Conservation (phyloP, 2,888 invertebrate genomes). For the Synanthedon myopaeformis region DNA sequence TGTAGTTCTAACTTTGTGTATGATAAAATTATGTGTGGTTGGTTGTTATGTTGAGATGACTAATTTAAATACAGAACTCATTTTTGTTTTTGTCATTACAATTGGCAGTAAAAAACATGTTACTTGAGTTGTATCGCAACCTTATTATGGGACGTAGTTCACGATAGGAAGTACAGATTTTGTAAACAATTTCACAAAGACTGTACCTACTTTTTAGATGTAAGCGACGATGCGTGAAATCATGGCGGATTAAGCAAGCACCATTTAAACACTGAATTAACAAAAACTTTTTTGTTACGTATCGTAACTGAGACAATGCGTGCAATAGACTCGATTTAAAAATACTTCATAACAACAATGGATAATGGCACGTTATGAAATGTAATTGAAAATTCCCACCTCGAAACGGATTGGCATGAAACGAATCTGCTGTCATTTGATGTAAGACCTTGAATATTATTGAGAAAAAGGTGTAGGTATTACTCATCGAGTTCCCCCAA, state of each 20-base stretch:
- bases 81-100: no score
- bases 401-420: conserved; percentile 15
- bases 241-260: conserved; percentile 9
- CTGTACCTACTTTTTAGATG: conserved; percentile 7
- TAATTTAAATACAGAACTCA: no score
- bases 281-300: conserved; percentile 6
- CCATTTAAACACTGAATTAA: conserved; percentile 10
- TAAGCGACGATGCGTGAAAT: conserved; percentile 13
- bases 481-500: conserved; percentile 50
- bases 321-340: neutral
- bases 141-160: no score
- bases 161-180: neutral
- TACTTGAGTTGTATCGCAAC: no score
- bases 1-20: neutral
- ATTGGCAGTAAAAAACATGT: no score
- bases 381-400: conserved; percentile 15
- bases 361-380: neutral
- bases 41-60: no score
- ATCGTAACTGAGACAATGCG: conserved; percentile 1
- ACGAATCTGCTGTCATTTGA: conserved; percentile 8
- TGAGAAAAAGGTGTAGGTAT: conserved; percentile 20
- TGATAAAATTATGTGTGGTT: neutral
- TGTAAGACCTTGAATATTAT: conserved; percentile 17
- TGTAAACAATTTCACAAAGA: conserved; percentile 1
- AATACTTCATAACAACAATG: neutral